Conservation (phyloP, 2,797 vertebrate genomes). For the Uromys caudimaculatus region DNA sequence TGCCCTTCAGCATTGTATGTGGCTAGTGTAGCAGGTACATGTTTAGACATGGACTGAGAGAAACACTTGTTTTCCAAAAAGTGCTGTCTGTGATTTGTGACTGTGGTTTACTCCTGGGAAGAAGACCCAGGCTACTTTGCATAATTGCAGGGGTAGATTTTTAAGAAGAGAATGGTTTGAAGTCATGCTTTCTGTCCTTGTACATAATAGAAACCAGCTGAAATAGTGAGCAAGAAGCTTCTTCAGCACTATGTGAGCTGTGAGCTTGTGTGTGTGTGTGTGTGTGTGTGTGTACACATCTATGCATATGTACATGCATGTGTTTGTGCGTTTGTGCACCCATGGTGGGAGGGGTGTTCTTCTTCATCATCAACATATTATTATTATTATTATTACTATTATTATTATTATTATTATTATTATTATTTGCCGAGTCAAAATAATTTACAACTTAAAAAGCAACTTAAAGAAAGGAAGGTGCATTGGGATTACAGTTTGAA, state of each 20-base stretch:
- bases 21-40: not conserved
- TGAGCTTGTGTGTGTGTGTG: not conserved
- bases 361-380: not conserved
- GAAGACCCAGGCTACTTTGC: not conserved
- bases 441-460: not conserved
- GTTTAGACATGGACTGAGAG: not conserved
- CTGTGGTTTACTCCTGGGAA: not conserved
- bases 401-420: not conserved
- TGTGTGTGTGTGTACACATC: not conserved
- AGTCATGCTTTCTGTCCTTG: not conserved
- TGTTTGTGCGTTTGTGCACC: not conserved
- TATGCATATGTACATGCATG: not conserved
- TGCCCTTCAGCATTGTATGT: constrained; percentile 77
- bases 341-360: not conserved
- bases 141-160: not conserved
- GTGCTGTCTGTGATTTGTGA: not conserved
- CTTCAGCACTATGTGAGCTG: not conserved
- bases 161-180: not conserved
- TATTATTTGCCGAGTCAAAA: not conserved
- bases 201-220: not conserved
- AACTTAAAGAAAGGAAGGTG: not conserved
- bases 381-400: not conserved
- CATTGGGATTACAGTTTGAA: not conserved
- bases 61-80: constrained; percentile 5
- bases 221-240: not conserved